These are phyloP conservation scores for Tapera naevia DNA, from an alignment of 2,797 vertebrate species.

Conservation along the genomic window DNA sequence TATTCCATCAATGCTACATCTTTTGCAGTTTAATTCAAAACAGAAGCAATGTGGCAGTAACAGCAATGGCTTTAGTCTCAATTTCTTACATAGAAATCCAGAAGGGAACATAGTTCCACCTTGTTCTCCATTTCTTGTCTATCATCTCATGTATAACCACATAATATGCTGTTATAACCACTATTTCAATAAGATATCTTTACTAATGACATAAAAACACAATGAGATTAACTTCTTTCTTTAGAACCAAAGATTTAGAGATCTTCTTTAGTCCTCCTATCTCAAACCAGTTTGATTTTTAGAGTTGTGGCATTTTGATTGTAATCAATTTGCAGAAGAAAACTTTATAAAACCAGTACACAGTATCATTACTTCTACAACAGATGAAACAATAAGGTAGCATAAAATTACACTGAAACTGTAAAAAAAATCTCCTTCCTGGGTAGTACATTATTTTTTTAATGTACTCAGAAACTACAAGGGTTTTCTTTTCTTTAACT, in stretches of 20 bases:
- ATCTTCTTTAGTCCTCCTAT: neutral
- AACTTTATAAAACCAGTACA: neutral
- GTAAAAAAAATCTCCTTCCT: neutral
- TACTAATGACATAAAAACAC: neutral
- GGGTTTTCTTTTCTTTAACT: neutral
- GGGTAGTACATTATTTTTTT: neutral
- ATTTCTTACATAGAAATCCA: neutral
- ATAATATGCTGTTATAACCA: too few relatives aligned
- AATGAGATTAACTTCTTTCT: neutral
- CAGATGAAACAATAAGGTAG: neutral
- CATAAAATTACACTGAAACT: neutral
- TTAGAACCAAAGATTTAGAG: neutral
- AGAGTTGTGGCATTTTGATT: neutral
- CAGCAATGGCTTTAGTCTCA: neutral
- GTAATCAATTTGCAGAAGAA: neutral
- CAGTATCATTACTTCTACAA: neutral
- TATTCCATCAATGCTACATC: neutral
- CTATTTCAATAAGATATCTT: neutral
- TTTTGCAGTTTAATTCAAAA: neutral
- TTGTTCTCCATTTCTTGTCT: neutral
- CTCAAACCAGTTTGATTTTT: neutral
- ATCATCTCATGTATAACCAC: too few relatives aligned
- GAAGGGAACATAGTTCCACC: neutral
- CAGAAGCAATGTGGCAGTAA: neutral
- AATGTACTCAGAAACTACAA: neutral